Base-by-base conservation (phyloP, 2,888 invertebrate genomes). In the Cinara cedri region DNA sequence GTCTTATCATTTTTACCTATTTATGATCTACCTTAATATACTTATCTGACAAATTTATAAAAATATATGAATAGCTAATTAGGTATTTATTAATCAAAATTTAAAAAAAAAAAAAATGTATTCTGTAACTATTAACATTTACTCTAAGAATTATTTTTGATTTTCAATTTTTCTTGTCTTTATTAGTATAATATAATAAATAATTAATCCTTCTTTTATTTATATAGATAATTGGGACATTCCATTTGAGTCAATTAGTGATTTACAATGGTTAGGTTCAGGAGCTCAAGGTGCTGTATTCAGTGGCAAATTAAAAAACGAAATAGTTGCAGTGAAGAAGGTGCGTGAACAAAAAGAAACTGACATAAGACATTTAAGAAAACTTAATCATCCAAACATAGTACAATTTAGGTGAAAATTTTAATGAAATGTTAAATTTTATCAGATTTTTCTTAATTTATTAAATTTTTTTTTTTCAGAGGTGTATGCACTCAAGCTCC, bases 261-360 rank as follows among this genome's bases (percentile, higher is more conserved):
- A 96, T 84, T 87, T 98, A 78, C 90, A 93, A 84, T 98, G 95
- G 91, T 87, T 98, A 76, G 98, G 97, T 0, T 93, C 95, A 81
- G 98, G 98, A 0, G 97, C 97, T 8, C 98, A 98, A 86, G 98
- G 98, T 8, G 94, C 95, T 0, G 98, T 98, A 0, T 98, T 95
- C 86, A 91, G 93, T 75, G 98, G 97, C 0, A 91, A 90, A 84
- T 87, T 95, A 81, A 90, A 89, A 82, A 92, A 91, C 81, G 93
- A 94, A 85, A 91, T 91, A 84, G 95, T 99, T 16, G 98, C 98
- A 26, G 96, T 99, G 34, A 99, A 99, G 87, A 97, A 98, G 87
- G 94, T 98, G 0, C 90, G 93, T 75, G 95, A 97, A 84, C 90
- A 93, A 83, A 92, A 92, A 84, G 98, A 98, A 86, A 96, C 96